Conservation (phyloP, 2,113 vertebrate genomes). For the Pachyramphus minor region DNA sequence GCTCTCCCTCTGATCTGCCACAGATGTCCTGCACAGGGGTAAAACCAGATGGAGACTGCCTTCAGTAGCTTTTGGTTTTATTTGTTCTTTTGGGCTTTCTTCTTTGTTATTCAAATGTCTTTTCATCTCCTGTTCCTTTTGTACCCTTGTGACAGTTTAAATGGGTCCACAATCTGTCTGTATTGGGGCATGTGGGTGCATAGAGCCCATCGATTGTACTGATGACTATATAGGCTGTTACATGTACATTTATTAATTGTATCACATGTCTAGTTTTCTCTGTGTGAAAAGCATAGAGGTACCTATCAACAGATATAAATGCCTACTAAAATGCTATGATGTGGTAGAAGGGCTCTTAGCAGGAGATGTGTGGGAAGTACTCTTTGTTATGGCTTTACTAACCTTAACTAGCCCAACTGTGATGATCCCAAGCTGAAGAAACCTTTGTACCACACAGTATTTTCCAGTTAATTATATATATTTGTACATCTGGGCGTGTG, state of each 20-base stretch:
- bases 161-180: neutral
- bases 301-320: slow-evolving; percentile 40
- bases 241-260: neutral
- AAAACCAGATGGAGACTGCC: neutral
- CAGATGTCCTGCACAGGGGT: neutral
- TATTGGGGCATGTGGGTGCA: neutral
- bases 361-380: slow-evolving; percentile 24
- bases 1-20: neutral
- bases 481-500: slow-evolving; percentile 43
- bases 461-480: slow-evolving; percentile 60
- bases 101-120: neutral
- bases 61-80: neutral
- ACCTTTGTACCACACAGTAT: slow-evolving; percentile 36
- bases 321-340: neutral
- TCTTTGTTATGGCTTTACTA: slow-evolving; percentile 22
- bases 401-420: neutral
- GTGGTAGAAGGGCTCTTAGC: slow-evolving; percentile 28
- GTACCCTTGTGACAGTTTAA: neutral
- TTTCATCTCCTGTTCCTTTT: neutral
- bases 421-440: slow-evolving; percentile 29
- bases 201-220: neutral
- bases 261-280: neutral
- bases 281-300: neutral
- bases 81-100: neutral
- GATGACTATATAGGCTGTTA: neutral